Evolutionary conservation across 2,888 invertebrate species (phyloP), one percentile per base, ranked within the genome.

Genomic region (Bimastos eiseni): DNA sequence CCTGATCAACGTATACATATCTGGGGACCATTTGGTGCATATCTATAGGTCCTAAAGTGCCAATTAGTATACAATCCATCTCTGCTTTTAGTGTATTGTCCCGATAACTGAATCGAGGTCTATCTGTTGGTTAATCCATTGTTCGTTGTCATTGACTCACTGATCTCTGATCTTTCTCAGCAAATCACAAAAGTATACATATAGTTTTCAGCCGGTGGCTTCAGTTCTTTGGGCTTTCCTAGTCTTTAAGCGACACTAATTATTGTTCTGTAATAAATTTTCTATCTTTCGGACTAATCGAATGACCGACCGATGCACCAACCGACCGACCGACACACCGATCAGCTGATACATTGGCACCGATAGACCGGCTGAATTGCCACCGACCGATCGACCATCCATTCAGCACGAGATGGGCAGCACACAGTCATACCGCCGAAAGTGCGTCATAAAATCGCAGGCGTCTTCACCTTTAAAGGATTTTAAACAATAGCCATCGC

Each of bases 401-500:
- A n/a, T n/a, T 70, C 70, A 70, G 70, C 70, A 70, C 70, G 70
- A 70, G 70, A 70, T 70, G 70, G 0, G n/a, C 70, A 30, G 70
- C 70, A 70, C n/a, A n/a, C 30, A 6, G 70, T n/a, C 30, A 70
- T n/a, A 30, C 70, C n/a, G 70, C 70, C n/a, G 70, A 17, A 70
- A 30, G 30, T 8, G 70, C 70, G n/a, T 70, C 70, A 70, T 70
- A 70, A 70, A 70, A 70, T 70, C 70, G n/a, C 19, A 4, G 4
- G 55, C 70, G 70, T 70, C 70, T 70, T 70, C 70, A n/a, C 70
- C n/a, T 70, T 30, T 70, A 70, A 70, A n/a, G 30, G 70, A 70
- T 70, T 70, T 70, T 70, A 70, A 70, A 70, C 70, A 70, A 70
- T 70, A n/a, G 70, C 70, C 70, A 70, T 70, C 70, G n/a, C 70